phyloP scores from a whole-genome alignment of 2,113 vertebrate genomes.

The Pachyramphus minor region DNA sequence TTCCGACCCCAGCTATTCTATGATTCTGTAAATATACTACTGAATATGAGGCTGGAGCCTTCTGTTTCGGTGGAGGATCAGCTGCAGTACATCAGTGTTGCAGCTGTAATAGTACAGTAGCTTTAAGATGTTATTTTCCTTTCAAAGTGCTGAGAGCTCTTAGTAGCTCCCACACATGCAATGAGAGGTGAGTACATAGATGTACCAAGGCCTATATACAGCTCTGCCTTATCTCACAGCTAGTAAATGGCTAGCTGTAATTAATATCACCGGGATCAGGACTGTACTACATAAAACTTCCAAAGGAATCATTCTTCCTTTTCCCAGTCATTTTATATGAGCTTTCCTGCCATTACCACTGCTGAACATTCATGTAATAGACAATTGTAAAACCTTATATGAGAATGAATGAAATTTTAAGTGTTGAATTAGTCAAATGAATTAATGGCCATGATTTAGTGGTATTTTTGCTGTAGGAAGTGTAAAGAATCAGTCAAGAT shows the following conservation, averaged over 20 bases:
- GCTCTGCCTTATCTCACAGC: not conserved
- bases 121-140: not conserved
- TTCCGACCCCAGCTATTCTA: not conserved
- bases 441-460: conserved; percentile 20
- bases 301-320: not conserved
- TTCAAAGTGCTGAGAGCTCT: not conserved
- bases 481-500: conserved; percentile 22
- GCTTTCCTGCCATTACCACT: not conserved
- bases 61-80: not conserved
- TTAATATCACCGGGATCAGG: not conserved
- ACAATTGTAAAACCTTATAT: not conserved
- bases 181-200: not conserved
- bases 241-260: not conserved
- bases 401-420: conserved; percentile 34
- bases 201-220: not conserved
- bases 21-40: not conserved
- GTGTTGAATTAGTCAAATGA: conserved; percentile 26
- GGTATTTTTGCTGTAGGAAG: not conserved
- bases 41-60: not conserved
- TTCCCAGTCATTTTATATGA: not conserved
- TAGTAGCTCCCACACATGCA: not conserved
- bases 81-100: not conserved
- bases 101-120: not conserved
- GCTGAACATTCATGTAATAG: not conserved
- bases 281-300: not conserved